Percentiles rank a stretch among this genome's conserved stretches.
Conservation (phyloP, 2,113 vertebrate genomes). For the Apodemus speciosus region DNA sequence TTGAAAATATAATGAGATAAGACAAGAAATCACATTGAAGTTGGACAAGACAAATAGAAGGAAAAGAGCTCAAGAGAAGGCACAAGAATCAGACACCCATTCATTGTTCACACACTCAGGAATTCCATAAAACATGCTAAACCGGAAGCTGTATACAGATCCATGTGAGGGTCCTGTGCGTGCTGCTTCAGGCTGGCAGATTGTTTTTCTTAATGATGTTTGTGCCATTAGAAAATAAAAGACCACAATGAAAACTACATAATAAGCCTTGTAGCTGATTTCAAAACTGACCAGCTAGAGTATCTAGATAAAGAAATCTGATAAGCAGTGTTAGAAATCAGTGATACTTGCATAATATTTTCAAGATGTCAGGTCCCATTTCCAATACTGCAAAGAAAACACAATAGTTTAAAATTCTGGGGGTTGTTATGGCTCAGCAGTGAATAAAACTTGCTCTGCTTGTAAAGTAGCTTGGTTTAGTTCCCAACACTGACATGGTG, state of each 20-base stretch:
- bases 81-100: not conserved
- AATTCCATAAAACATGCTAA: not conserved
- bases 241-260: constrained; percentile 3
- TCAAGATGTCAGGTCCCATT: not conserved
- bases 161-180: too few species aligned
- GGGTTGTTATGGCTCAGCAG: not conserved
- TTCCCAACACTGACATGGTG: not conserved
- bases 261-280: not conserved
- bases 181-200: not conserved
- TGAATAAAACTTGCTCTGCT: not conserved
- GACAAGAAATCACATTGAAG: not conserved
- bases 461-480: not conserved
- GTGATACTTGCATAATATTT: not conserved
- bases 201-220: constrained; percentile 1
- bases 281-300: constrained; percentile 24
- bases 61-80: not conserved
- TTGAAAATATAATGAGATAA: not conserved
- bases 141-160: not conserved
- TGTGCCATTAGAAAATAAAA: constrained; percentile 21
- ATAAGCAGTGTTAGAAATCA: not conserved
- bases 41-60: not conserved
- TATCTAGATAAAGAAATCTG: not conserved
- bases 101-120: not conserved
- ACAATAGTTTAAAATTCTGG: not conserved
- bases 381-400: not conserved